Base-by-base conservation (phyloP, 2,797 vertebrate genomes). In the Megaceryle alcyon region DNA sequence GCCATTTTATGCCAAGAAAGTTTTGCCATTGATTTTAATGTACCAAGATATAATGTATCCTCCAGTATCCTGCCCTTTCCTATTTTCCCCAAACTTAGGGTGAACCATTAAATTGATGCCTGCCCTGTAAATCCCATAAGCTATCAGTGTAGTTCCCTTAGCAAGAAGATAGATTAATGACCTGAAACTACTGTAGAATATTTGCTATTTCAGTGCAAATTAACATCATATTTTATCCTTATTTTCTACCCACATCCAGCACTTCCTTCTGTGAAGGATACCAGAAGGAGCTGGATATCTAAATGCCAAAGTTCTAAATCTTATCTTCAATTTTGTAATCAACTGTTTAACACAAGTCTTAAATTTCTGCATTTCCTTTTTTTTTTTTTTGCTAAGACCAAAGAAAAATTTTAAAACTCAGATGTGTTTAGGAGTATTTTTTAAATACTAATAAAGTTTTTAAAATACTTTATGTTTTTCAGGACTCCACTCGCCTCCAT, bases 191-290 rank as follows among this genome's bases (percentile, higher is more conserved):
- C 83, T 70, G 70, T 72, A 72, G 61, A 96, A 94, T 94, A 96
- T 94, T 95, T 96, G 85, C 90, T 88, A 94, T 95, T 93, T 86
- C 77, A 70, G 86, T 92, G 93, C 39, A 96, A 97, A 96, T 97
- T 96, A 95, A 70, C 86, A 88, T 84, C n/a, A 82, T 96, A 95
- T 96, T 94, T 97, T 96, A 93, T 60, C 59, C 90, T 88, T 28
- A 88, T 82, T 95, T 97, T 92, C 84, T 83, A 92, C 25, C 22
- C 66, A 86, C 31, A 88, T 51, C 51, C 56, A 93, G 49, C 15
- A 83, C 37, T 86, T 84, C 56, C 43, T 92, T 54, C 88, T 90
- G 61, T 59, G 83, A 90, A 92, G 51, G 64, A 90, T 93, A 94
- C 70, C 82, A 95, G 77, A 94, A 93, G 75, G 90, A 88, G 66